Base-by-base conservation (phyloP, 1,140 invertebrate genomes). In the Antheraea mylitta region DNA sequence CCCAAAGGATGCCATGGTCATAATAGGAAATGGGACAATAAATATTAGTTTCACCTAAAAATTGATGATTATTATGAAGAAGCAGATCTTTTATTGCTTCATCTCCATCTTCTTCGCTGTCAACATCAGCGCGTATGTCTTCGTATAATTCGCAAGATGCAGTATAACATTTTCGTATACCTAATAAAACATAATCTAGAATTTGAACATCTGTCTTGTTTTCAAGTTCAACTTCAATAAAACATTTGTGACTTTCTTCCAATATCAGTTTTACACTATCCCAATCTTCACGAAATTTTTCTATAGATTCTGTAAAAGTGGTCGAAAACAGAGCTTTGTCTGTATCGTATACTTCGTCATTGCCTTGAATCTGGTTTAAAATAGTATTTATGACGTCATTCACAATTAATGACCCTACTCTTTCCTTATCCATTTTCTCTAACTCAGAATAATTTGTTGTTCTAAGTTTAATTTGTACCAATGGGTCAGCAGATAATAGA, bases 11-110 rank as follows among this genome's bases (percentile, higher is more conserved):
- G 19, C 85, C 81, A 71, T 93, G 76, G 58, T 93, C 82, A 64
- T 84, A 74, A 74, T 92, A 93, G 8, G 93, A 83, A 18, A 94
- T 82, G 13, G 94, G 94, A 75, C 94, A 94, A 70, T 92, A 95
- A 68, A 88, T 61, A 69, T 79, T 86, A 7, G 93, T 94, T 78
- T 94, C 93, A n/a, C 94, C 92, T 22, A 93, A 87, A 62, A 82
- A 80, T 65, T 83, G 75, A 66, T 88, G 78, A 59, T 89, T 81
- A 66, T 92, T 86, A 70, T 87, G 83, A 0, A 75, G 79, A 10
- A 89, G 70, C 7, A 78, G n/a, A 74, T 86, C 77, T 76, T 77
- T 76, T 62, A 58, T 11, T 22, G 75, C 76, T 59, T 81, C 83
- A 63, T 83, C 71, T 72, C 83, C 81, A 58, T 83, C 74, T 10